A percentile compares a stretch with the other conserved stretches of the same genome.
Evolutionary conservation across 2,113 vertebrate genomes (phyloP).

Genomic region (Solenodon paradoxus): DNA sequence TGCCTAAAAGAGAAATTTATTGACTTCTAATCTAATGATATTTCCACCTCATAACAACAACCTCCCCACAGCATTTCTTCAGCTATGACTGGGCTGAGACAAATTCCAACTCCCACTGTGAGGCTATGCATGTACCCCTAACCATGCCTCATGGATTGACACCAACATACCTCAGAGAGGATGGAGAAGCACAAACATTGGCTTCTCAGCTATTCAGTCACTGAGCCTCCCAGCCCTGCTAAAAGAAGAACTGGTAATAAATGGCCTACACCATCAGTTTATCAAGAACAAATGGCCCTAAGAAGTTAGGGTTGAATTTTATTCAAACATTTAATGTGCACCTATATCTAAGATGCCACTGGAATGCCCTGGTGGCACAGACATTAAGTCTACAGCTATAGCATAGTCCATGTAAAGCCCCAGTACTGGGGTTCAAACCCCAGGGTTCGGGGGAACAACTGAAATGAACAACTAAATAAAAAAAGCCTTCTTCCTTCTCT

Average conservation of each 20-base stretch:
- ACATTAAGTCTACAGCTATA: no score
- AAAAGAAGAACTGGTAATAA: neutral
- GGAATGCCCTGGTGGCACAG: no score
- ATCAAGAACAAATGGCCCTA: neutral
- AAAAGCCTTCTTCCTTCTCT: no score
- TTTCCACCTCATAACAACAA: neutral
- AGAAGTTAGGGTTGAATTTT: neutral
- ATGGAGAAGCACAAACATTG: neutral
- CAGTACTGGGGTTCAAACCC: no score
- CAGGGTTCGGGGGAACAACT: no score
- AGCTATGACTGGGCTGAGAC: neutral
- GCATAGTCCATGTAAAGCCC: no score
- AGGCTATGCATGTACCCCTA: neutral
- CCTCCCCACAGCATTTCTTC: neutral
- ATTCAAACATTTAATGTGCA: slow-evolving; percentile 7
- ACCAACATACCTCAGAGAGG: neutral
- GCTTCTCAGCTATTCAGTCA: neutral
- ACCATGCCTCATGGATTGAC: neutral
- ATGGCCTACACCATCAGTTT: neutral
- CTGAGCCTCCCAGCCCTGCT: neutral
- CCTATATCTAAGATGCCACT: neutral
- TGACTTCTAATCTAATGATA: neutral
- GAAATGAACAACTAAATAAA: no score
- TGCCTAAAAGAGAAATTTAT: no score
- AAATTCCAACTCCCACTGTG: neutral